Conservation (phyloP, 2,888 invertebrate species). For the Brenthis daphne region DNA sequence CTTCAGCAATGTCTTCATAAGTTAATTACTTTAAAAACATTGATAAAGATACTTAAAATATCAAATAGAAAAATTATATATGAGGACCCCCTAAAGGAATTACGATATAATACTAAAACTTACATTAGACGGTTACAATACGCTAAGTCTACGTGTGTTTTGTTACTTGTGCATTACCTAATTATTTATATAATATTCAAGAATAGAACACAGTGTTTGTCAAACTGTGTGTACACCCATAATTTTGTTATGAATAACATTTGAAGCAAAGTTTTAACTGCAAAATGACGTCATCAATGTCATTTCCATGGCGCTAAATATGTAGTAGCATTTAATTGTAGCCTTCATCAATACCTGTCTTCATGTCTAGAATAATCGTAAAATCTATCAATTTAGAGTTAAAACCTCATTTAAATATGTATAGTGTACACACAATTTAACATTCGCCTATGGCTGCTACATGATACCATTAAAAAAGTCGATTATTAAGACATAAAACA, state of each 20-base stretch:
- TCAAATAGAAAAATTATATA: constrained; percentile 73
- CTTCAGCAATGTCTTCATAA: constrained; percentile 70
- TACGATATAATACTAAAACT: constrained; percentile 64
- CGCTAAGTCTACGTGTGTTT: constrained; percentile 41
- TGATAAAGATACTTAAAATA: constrained; percentile 63
- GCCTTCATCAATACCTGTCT: background rate
- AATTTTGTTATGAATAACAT: background rate
- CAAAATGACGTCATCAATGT: constrained; percentile 5
- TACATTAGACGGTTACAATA: constrained; percentile 67
- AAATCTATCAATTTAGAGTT: constrained; percentile 2
- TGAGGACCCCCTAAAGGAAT: constrained; percentile 64
- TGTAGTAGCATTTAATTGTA: background rate
- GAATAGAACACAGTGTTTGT: constrained; percentile 33
- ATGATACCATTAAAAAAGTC: constrained; percentile 16
- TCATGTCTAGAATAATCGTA: background rate
- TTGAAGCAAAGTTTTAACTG: constrained; percentile 3
- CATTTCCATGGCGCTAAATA: background rate
- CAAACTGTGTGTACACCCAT: constrained; percentile 30
- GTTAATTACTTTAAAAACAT: constrained; percentile 66
- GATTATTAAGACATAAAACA: constrained; percentile 14
- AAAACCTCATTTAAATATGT: background rate
- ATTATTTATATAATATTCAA: constrained; percentile 26
- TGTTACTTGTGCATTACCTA: constrained; percentile 44
- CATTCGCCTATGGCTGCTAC: constrained; percentile 6
- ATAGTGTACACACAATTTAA: constrained; percentile 15